These are phyloP conservation scores for Altica lythri DNA, from an alignment of 2,888 invertebrate genomes.

Conservation along the genomic window DNA sequence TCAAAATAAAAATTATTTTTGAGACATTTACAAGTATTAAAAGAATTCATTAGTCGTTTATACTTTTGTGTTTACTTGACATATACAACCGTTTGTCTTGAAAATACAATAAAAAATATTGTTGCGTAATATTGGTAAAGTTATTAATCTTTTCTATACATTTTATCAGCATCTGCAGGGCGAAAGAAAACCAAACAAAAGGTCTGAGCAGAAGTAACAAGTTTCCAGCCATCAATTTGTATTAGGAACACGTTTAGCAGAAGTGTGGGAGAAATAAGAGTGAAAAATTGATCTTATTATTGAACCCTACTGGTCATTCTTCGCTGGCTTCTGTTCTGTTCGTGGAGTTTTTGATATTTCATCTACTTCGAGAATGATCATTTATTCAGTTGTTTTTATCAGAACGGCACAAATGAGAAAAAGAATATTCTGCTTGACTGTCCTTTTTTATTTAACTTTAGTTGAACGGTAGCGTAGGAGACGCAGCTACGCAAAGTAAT, in stretches of 20 bases:
- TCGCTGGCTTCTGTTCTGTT: slow-evolving; percentile 19
- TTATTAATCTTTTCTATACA: slow-evolving; percentile 34
- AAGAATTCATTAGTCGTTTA: too few species aligned
- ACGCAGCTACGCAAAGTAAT: too few species aligned
- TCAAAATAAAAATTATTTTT: too few species aligned
- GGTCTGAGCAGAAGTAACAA: slow-evolving; percentile 33
- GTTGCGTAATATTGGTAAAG: slow-evolving; percentile 26
- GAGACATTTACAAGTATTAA: too few species aligned
- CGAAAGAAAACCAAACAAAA: slow-evolving; percentile 29
- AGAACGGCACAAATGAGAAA: slow-evolving; percentile 4
- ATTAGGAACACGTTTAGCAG: slow-evolving; percentile 39
- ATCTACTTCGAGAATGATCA: slow-evolving; percentile 18
- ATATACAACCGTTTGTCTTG: slow-evolving; percentile 21
- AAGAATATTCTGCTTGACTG: not conserved
- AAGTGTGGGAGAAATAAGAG: slow-evolving; percentile 36
- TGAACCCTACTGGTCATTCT: slow-evolving; percentile 31
- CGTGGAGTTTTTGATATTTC: slow-evolving; percentile 20
- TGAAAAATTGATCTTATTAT: slow-evolving; percentile 37
- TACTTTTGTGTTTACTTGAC: too few species aligned
- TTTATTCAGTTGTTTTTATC: slow-evolving; percentile 23
- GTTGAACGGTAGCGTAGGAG: too few species aligned
- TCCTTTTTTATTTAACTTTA: too few species aligned
- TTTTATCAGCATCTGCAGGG: slow-evolving; percentile 26
- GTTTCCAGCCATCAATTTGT: slow-evolving; percentile 41
- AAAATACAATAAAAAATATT: slow-evolving; percentile 32